Evolutionary conservation across 2,888 invertebrate species (phyloP), one percentile per base, ranked within the genome.

Genomic region (Platynereis dumerilii): DNA sequence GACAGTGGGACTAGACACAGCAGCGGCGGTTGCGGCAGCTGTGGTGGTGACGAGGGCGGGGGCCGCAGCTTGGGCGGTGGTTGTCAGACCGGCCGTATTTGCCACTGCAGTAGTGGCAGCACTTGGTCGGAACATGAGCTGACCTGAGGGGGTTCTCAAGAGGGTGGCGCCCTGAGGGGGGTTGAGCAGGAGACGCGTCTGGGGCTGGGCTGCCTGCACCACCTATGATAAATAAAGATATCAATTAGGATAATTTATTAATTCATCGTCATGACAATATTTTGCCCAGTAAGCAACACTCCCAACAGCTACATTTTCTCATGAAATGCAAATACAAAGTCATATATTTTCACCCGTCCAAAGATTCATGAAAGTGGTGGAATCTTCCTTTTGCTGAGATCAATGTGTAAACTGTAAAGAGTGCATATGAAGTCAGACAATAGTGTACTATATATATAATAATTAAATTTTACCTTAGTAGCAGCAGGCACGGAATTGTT

Each of bases 11-110:
- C 26, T 55, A 17, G 27, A 17, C 7, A 24, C 26, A 24, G 26
- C 24, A 55, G 63, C 28, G 39, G 65, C 60, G 56, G 44, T 10
- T 39, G 53, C 54, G 7, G 63, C n/a, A 15, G 42, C 26, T 10
- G 65, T 52, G 20, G 52, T 22, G 24, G 39, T 58, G 52, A 34
- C 28, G 45, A 65, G 62, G 56, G 60, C 48, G 48, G 69, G 60
- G 24, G 73, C 68, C 63, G 74, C 64, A 15, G 57, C 68, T 56
- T 75, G 63, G 58, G 66, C 62, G 22, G 66, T 44, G 24, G 5
- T 45, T 10, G 53, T 29, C 0, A 42, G 42, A 3, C 34, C 42
- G 17, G 55, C 20, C 7, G 55, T 48, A 48, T 48, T 48, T 22
- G 3, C 10, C n/a, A 48, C 48, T 5, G 34, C 34, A 12, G 34